These are phyloP conservation scores for Leptobrachium leishanense DNA, from an alignment of 2,113 vertebrate species.

Conservation along the genomic window DNA sequence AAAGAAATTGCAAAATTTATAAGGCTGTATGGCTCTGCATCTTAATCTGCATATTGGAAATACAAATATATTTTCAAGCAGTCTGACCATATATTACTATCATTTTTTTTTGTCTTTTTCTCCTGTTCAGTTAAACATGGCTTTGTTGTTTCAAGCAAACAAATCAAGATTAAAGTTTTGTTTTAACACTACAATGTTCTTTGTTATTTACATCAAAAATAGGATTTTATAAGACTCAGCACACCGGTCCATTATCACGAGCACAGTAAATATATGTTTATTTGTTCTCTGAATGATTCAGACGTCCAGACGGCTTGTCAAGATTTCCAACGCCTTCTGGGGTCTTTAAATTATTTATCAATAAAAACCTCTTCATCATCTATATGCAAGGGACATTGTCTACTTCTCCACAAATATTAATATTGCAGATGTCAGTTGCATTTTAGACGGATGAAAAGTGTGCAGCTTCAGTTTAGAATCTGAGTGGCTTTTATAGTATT, in stretches of 20 bases:
- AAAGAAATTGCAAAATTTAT: not conserved
- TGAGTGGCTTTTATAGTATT: conserved; percentile 34
- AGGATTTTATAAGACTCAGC: not conserved
- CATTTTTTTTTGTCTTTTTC: not conserved
- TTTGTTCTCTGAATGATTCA: conserved; percentile 36
- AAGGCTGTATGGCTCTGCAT: too few relatives aligned
- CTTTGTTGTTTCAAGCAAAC: not conserved
- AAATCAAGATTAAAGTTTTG: not conserved
- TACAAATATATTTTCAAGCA: too few relatives aligned
- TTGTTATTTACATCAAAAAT: conserved; percentile 12
- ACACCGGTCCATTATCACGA: not conserved
- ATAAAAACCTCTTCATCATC: conserved; percentile 28
- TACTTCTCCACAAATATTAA: conserved; percentile 38
- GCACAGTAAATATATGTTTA: conserved; percentile 33
- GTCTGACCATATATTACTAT: not conserved
- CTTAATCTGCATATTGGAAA: too few relatives aligned
- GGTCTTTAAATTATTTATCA: conserved; percentile 45
- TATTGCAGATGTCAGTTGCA: conserved; percentile 45
- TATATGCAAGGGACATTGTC: conserved; percentile 34
- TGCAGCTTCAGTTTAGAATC: conserved; percentile 33
- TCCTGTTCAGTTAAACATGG: not conserved
- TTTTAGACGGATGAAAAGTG: conserved; percentile 45
- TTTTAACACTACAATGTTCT: not conserved
- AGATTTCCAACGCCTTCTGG: conserved; percentile 44
- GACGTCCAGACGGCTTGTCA: conserved; percentile 34